Percentiles rank a stretch among this genome's conserved stretches.
These are phyloP conservation scores for Tipula confusa DNA, from an alignment of 2,888 invertebrate genomes.

Conservation along the genomic window DNA sequence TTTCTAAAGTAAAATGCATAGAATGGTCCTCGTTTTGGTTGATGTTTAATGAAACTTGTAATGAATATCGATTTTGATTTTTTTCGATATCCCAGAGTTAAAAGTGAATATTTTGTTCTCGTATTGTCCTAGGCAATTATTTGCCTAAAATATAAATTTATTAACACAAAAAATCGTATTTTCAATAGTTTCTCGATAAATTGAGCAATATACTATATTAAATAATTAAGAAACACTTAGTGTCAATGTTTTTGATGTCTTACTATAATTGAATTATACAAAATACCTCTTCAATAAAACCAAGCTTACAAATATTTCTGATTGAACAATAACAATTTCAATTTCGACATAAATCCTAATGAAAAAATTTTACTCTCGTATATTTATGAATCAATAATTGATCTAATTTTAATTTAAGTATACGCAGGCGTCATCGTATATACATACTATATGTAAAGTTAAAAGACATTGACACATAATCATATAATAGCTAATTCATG, in stretches of 20 bases:
- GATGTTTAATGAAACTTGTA: no score
- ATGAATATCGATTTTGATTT: no score
- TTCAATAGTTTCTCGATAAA: neutral
- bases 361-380: neutral
- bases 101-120: no score
- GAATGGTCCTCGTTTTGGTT: no score
- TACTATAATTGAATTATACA: neutral
- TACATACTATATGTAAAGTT: neutral
- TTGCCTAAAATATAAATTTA: no score
- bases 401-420: slow-evolving; percentile 16
- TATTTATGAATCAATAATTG: neutral
- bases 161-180: no score
- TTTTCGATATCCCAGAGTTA: no score
- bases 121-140: no score
- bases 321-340: neutral
- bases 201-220: neutral
- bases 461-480: slow-evolving; percentile 25
- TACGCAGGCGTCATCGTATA: no score
- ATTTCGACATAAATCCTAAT: neutral
- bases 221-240: neutral
- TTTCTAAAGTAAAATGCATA: no score
- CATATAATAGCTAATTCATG: slow-evolving; percentile 12
- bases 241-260: neutral
- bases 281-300: neutral
- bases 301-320: neutral